Evolutionary conservation across 2,888 invertebrate species (phyloP).

Genomic region (Phyllotreta striolata): DNA sequence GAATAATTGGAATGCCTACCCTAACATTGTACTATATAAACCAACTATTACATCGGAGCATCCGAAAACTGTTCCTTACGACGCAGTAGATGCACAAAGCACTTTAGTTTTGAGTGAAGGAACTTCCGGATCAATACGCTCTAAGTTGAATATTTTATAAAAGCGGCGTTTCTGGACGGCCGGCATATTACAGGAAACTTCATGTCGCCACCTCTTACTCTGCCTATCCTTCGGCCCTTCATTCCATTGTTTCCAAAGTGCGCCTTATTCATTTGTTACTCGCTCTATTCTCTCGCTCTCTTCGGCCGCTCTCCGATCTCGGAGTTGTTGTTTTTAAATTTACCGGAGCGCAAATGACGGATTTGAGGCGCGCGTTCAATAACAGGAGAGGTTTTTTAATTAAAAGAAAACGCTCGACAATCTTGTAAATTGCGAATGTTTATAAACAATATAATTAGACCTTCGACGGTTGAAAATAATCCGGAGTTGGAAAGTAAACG

Average conservation of each 20-base stretch:
- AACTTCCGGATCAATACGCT: constrained; percentile 59
- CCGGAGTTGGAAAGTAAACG: neutral
- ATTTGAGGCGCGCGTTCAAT: neutral
- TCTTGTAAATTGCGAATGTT: neutral
- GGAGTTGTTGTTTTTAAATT: constrained; percentile 7
- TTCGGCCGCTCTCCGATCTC: constrained; percentile 36
- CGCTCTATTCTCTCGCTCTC: constrained; percentile 30
- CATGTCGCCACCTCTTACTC: constrained; percentile 10
- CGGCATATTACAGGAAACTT: constrained; percentile 56
- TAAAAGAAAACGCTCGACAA: neutral
- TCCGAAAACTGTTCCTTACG: constrained; percentile 11
- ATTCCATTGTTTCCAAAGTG: constrained; percentile 54
- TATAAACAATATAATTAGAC: too few relatives aligned
- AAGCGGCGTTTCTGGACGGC: constrained; percentile 55
- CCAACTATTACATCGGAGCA: too few relatives aligned
- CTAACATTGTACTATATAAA: too few relatives aligned
- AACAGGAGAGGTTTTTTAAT: constrained; percentile 3
- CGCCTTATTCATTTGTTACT: constrained; percentile 42
- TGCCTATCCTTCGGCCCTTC: constrained; percentile 38
- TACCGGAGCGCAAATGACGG: constrained; percentile 7
- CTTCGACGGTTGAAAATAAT: neutral
- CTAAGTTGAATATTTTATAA: constrained; percentile 61
- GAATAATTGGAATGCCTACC: too few relatives aligned
- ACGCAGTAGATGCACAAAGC: constrained; percentile 28
- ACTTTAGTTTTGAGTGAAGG: constrained; percentile 53